phyloP scores from a whole-genome alignment of 2,797 vertebrate genomes.

The Lagocephalus sceleratus region DNA sequence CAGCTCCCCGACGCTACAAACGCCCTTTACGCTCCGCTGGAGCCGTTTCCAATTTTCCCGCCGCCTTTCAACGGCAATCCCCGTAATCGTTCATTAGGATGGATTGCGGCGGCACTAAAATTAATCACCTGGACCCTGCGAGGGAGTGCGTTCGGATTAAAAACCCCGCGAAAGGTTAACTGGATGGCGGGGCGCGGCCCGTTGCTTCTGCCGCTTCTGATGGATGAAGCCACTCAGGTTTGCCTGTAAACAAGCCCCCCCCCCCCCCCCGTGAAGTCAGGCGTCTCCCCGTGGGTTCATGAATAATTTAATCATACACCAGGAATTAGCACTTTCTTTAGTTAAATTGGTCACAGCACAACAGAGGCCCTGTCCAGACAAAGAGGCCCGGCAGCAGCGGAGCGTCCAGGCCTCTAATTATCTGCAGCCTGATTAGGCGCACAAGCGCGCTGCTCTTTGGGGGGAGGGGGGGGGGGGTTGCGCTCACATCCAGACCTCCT shows the following conservation, averaged over 20 bases:
- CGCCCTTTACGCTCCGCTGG: constrained; percentile 32
- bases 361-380: constrained; percentile 32
- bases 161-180: constrained; percentile 46
- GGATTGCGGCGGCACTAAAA: constrained; percentile 45
- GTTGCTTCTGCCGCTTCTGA: neutral
- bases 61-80: constrained; percentile 49
- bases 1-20: constrained; percentile 28
- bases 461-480: too few species aligned
- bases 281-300: constrained; percentile 22
- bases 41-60: constrained; percentile 33
- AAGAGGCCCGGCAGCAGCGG: constrained; percentile 27
- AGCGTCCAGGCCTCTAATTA: constrained; percentile 40
- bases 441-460: constrained; percentile 30
- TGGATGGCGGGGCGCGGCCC: neutral
- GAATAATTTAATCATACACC: constrained; percentile 29
- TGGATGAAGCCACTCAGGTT: too few species aligned
- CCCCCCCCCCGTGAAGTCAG: constrained; percentile 3
- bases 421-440: constrained; percentile 31
- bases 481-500: constrained; percentile 17
- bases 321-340: constrained; percentile 23
- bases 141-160: neutral
- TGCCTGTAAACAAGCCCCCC: too few species aligned
- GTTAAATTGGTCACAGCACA: constrained; percentile 21
- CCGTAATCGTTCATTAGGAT: constrained; percentile 43
- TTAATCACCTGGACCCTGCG: constrained; percentile 38